Percentiles rank a stretch among this genome's conserved stretches.
These are phyloP conservation scores for Myrmecophaga tridactyla DNA, from an alignment of 2,113 vertebrate genomes.

Conservation along the genomic window DNA sequence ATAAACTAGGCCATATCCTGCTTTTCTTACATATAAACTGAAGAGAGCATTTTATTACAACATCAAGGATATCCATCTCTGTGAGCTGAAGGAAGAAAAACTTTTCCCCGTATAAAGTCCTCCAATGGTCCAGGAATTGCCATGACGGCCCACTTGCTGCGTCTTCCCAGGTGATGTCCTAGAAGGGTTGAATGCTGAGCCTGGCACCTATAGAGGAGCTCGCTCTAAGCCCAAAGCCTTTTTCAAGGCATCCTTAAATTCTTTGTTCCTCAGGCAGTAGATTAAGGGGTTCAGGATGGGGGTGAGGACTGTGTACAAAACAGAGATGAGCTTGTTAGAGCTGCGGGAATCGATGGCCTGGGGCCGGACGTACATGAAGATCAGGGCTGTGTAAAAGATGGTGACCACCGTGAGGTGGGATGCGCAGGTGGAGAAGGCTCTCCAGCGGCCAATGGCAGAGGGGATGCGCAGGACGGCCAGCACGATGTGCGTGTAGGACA, in stretches of 20 bases:
- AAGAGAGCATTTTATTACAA: background rate
- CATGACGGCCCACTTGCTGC: background rate
- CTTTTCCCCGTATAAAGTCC: background rate
- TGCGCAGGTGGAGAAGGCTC: conserved; percentile 39
- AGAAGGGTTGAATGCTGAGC: background rate
- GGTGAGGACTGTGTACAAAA: background rate
- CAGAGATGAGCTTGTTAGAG: conserved; percentile 8
- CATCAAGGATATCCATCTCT: background rate
- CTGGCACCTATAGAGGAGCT: accelerated
- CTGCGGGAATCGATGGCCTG: background rate
- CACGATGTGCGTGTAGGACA: conserved; percentile 28
- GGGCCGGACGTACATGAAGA: conserved; percentile 31
- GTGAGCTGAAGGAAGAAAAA: background rate
- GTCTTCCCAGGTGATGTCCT: background rate
- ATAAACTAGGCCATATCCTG: background rate
- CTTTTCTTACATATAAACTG: background rate
- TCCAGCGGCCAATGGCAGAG: background rate
- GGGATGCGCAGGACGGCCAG: conserved; percentile 10
- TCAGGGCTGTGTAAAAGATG: background rate
- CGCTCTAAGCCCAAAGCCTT: background rate
- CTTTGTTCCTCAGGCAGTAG: background rate
- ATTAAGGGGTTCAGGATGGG: background rate
- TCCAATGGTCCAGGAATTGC: too few relatives aligned
- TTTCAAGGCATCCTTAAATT: background rate
- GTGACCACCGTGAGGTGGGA: conserved; percentile 24